Percentiles rank a stretch among this genome's conserved stretches.
Evolutionary conservation across 2,888 invertebrate genomes (phyloP).

Genomic region (Scaptomyza tumidula): DNA sequence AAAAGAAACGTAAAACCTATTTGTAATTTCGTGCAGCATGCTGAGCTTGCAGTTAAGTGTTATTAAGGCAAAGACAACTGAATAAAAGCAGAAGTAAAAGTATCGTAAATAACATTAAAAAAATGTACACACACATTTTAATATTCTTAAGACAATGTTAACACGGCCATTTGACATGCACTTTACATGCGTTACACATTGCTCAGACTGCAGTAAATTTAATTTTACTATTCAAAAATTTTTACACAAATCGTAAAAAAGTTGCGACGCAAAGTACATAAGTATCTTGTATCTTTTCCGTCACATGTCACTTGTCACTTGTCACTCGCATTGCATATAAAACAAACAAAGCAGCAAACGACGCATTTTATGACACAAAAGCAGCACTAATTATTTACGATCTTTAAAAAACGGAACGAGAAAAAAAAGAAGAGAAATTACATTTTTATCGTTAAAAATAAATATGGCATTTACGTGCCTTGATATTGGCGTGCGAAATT

Average conservation of each 20-base stretch:
- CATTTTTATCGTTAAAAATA: constrained; percentile 68
- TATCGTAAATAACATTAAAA: constrained; percentile 10
- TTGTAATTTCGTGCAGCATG: constrained; percentile 4
- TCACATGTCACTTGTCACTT: constrained; percentile 28
- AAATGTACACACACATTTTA: constrained; percentile 5
- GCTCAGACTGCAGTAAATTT: constrained; percentile 47
- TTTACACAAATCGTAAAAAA: constrained; percentile 55
- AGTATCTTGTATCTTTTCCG: constrained; percentile 33
- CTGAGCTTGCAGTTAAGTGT: constrained; percentile 20
- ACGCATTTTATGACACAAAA: constrained; percentile 29
- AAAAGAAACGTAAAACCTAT: background rate
- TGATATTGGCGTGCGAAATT: constrained; percentile 42
- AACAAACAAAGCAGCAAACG: constrained; percentile 2
- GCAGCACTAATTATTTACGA: constrained; percentile 75
- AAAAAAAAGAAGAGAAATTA: constrained; percentile 33
- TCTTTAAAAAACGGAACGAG: constrained; percentile 23
- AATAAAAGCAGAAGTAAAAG: constrained; percentile 22
- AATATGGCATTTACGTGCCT: constrained; percentile 66
- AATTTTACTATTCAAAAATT: constrained; percentile 57
- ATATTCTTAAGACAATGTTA: constrained; percentile 10
- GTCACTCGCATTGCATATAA: constrained; percentile 11
- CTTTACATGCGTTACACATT: background rate
- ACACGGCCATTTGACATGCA: constrained; percentile 5
- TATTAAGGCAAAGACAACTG: background rate
- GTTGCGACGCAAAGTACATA: constrained; percentile 28